Percentiles rank a stretch among this genome's conserved stretches.
Conservation (phyloP, 1,140 invertebrate genomes). For the Archegozetes longisetosus region DNA sequence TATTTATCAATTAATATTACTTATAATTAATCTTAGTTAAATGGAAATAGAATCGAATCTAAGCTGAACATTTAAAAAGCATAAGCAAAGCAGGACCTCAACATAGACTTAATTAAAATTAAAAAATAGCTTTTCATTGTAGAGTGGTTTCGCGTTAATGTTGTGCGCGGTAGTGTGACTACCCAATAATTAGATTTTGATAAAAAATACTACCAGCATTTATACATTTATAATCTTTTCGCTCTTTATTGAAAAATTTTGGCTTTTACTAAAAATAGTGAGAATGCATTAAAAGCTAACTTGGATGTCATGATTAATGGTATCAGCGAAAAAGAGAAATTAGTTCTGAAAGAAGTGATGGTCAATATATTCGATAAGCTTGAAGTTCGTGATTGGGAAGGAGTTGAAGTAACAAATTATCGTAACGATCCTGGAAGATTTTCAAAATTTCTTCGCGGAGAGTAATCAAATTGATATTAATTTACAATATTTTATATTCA, state of each 20-base stretch:
- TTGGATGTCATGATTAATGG: neutral
- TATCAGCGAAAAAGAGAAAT: neutral
- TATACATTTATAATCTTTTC: neutral
- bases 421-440: neutral
- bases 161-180: too few species aligned
- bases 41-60: too few species aligned
- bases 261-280: neutral
- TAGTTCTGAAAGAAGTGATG: neutral
- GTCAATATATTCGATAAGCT: neutral
- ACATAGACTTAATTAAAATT: too few species aligned
- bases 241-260: neutral
- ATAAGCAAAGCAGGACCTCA: too few species aligned
- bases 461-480: too few species aligned
- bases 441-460: neutral
- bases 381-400: neutral
- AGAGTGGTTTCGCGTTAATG: too few species aligned
- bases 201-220: neutral
- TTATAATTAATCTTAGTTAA: too few species aligned
- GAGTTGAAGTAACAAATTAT: neutral
- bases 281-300: neutral
- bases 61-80: too few species aligned
- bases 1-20: too few species aligned
- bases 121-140: too few species aligned
- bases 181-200: neutral
- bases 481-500: too few species aligned